Evolutionary conservation across 2,113 vertebrate genomes (phyloP), one percentile per base, ranked within the genome.

Genomic region (Triplophysa rosa): DNA sequence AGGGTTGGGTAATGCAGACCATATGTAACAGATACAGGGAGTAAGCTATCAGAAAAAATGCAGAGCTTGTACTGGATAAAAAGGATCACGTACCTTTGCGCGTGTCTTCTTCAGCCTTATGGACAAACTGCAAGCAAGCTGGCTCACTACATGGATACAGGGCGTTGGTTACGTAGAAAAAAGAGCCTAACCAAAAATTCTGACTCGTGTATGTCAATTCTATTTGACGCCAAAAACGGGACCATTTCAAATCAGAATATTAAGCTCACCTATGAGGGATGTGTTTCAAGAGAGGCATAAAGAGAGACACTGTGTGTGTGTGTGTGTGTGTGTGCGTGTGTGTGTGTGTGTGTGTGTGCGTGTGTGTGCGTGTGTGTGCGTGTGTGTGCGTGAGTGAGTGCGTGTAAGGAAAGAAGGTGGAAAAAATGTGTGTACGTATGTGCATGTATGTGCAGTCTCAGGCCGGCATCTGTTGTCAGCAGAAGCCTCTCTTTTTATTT

Each of bases 401-500:
- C 14, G 72, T 42, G 63, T 59, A 19, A 72, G 59, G 42, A 63
- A 72, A 29, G 40, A 76, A 52, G 65, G 59, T 40, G 64, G 64
- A 42, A 45, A 37, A 69, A 68, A 47, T 52, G 17, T 62, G 69
- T 74, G 68, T 64, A 58, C 66, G 79, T 61, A n/a, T 78, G 76
- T 75, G 70, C 81, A 77, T 82, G 62, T 69, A 62, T 79, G 80
- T 84, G 73, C 84, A 78, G 86, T 79, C 73, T 84, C 78, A 87
- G 88, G 87, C 86, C 82, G 87, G 87, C 81, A 82, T 87, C 84
- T 86, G 82, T 66, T 87, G 84, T 90, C 88, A 87, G 88, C 90
- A 87, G 85, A 89, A 91, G 86, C 86, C 87, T 90, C 85, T 87
- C 68, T 78, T 91, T 80, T 87, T 91, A 91, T 93, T 93, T 92